phyloP scores from a whole-genome alignment of 2,113 vertebrate genomes.

The Leptosomus discolor region DNA sequence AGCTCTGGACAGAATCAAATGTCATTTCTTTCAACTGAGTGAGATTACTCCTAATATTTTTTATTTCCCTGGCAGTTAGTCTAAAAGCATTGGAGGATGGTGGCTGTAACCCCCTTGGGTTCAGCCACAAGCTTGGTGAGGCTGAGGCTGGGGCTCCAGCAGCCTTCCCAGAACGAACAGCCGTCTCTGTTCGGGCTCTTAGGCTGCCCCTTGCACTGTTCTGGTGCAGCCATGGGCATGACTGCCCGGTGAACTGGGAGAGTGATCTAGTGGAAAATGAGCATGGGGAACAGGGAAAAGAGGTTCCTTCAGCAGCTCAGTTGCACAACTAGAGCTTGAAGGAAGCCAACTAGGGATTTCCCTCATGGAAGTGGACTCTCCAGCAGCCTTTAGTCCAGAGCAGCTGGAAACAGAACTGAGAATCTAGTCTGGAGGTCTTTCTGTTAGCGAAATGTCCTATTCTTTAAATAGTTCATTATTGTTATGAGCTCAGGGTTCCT shows the following conservation, averaged over 20 bases:
- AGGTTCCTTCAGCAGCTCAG: not conserved
- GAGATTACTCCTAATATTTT: not conserved
- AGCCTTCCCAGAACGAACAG: not conserved
- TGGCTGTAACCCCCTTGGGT: not conserved
- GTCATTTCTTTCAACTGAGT: not conserved
- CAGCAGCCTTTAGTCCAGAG: not conserved
- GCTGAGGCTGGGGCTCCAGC: not conserved
- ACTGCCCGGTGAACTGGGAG: not conserved
- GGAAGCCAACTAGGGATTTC: not conserved
- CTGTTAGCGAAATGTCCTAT: not conserved
- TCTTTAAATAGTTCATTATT: not conserved
- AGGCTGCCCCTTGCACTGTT: not conserved
- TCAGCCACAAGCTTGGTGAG: not conserved
- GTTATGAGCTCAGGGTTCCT: not conserved
- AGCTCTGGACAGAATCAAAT: not conserved
- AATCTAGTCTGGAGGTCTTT: not conserved
- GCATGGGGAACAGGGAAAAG: not conserved
- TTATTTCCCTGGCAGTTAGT: not conserved
- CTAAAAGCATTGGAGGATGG: not conserved
- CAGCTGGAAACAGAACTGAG: not conserved
- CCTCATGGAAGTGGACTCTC: not conserved
- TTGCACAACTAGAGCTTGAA: not conserved
- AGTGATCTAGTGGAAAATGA: not conserved
- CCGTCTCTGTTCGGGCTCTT: not conserved
- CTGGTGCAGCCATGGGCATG: not conserved